A percentile compares a stretch with the other conserved stretches of the same genome.
Evolutionary conservation across 1,140 invertebrate genomes (phyloP).

Genomic region (Monomorium pharaonis): DNA sequence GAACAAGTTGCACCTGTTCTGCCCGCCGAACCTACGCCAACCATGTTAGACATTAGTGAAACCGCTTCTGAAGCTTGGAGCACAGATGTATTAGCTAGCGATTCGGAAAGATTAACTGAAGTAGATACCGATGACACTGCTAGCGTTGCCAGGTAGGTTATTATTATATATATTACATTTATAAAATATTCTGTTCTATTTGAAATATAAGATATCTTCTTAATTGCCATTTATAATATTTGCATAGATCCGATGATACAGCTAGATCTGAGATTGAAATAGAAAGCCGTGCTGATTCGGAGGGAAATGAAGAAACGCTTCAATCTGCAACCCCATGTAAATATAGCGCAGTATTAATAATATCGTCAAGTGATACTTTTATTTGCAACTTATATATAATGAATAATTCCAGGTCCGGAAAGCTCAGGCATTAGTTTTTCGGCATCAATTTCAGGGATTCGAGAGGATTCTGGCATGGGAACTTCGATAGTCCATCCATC

Average conservation of each 20-base stretch:
- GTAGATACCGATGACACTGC: slow-evolving; percentile 93
- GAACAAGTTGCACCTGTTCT: slow-evolving; percentile 77
- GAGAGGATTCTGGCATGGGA: slow-evolving; percentile 77
- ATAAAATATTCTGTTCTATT: not conserved
- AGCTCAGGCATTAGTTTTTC: slow-evolving; percentile 28
- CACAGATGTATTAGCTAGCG: slow-evolving; percentile 97
- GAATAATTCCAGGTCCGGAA: slow-evolving; percentile 38
- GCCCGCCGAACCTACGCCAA: slow-evolving; percentile 75
- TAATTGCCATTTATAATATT: not conserved
- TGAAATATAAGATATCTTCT: not conserved
- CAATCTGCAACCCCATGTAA: slow-evolving; percentile 78
- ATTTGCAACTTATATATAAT: not conserved
- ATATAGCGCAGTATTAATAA: not conserved
- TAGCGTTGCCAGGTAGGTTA: slow-evolving; percentile 89
- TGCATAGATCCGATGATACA: slow-evolving; percentile 90
- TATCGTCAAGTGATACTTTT: not conserved
- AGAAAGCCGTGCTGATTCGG: slow-evolving; percentile 85
- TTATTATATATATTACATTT: not conserved
- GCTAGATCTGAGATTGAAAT: slow-evolving; percentile 88
- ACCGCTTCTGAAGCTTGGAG: slow-evolving; percentile 99
- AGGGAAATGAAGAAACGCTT: slow-evolving; percentile 82
- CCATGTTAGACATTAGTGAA: slow-evolving; percentile 91
- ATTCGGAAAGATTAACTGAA: slow-evolving; percentile 96
- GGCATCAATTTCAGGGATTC: slow-evolving; percentile 68
- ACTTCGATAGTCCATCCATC: slow-evolving; percentile 70